phyloP scores from a whole-genome alignment of 2,888 invertebrate genomes.

The Actias luna region DNA sequence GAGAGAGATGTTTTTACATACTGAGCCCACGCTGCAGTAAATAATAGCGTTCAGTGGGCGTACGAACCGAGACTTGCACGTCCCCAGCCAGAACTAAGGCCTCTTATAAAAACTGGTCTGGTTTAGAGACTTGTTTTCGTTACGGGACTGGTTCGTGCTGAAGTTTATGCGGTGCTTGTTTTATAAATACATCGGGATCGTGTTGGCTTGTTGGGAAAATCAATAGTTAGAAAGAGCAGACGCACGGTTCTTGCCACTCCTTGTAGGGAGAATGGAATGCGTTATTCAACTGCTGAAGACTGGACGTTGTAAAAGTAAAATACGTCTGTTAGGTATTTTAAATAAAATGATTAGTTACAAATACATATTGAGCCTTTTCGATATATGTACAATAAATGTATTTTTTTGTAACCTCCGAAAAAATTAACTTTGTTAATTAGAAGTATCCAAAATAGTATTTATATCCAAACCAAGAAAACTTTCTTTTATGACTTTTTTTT shows the following conservation, averaged over 20 bases:
- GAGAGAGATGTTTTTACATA: not conserved
- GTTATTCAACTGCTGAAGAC: not conserved
- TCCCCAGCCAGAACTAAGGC: slow-evolving; percentile 3
- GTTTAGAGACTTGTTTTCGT: slow-evolving; percentile 5
- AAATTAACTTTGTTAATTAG: too few species aligned
- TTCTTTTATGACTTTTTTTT: too few species aligned
- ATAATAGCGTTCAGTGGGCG: slow-evolving; percentile 3
- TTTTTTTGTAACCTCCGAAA: too few species aligned
- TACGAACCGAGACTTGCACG: not conserved
- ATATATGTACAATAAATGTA: too few species aligned
- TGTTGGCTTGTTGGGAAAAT: slow-evolving; percentile 4
- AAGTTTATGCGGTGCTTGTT: not conserved
- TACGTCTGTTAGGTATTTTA: not conserved
- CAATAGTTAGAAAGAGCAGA: slow-evolving; percentile 4
- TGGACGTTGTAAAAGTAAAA: not conserved
- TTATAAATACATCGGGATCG: slow-evolving; percentile 2
- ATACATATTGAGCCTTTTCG: too few species aligned
- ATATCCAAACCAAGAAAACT: too few species aligned
- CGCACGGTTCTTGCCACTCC: not conserved
- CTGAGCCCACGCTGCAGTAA: not conserved
- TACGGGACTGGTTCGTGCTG: not conserved
- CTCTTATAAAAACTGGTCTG: not conserved
- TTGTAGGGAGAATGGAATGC: too few species aligned
- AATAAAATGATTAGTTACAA: not conserved
- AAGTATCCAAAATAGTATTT: too few species aligned